Evolutionary conservation across 1,140 invertebrate genomes (phyloP), one percentile per base, ranked within the genome.

Genomic region (Procambarus clarkii): DNA sequence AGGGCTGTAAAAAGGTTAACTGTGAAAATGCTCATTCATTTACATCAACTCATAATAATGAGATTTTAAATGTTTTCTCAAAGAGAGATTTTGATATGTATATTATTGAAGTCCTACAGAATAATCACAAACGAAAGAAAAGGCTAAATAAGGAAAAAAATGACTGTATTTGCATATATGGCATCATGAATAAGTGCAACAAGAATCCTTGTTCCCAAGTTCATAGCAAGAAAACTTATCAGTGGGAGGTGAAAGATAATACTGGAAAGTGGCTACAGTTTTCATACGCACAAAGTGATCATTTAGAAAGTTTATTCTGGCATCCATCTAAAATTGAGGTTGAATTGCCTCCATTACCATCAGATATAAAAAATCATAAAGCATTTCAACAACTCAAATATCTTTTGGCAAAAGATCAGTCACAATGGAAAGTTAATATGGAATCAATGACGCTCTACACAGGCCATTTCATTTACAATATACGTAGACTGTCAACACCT

Each of bases 401-500:
- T 60, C 44, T 85, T 21, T 44, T 91, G 64, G 83, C 79, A 71
- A 58, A 46, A 50, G 46, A 34, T 34, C 60, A 64, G 71, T 71
- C 79, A 34, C 34, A 34, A 34, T 87, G 86, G 88, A 3, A 76
- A 50, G 69, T 92, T 50, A 78, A 93, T 83, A 86, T 93, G 44
- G 82, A 91, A 13, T 77, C 34, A 13, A 89, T 92, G 82, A 79
- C 54, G 50, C 44, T 93, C 4, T 8, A 2, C 21, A 71, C 77
- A 18, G 34, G 77, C 8, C 18, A 24, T 5, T n/a, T 2, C 8
- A 74, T 15, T 18, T 64, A 54, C 24, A 5, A 34, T 2, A 76
- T 93, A 9, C 82, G 91, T 18, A 88, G 92, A 60, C 71, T 93
- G 7, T 92, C 92, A 18, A 93, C 92, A 48, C 46, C 81, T 5